A percentile compares a stretch with the other conserved stretches of the same genome.
phyloP scores from a whole-genome alignment of 1,140 invertebrate genomes.

The Bombus turneri region DNA sequence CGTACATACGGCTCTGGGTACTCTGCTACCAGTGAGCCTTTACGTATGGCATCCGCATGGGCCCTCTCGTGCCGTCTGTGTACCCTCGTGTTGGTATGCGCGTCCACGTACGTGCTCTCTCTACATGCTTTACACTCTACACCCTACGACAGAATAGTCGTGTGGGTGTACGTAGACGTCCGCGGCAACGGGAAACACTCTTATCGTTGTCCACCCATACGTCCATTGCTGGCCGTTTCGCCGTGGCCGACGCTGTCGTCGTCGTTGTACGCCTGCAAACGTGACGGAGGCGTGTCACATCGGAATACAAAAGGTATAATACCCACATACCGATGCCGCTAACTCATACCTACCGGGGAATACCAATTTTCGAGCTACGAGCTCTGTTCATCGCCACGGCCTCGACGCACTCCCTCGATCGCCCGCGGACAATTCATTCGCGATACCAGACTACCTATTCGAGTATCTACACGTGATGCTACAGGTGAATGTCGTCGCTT shows the following conservation, averaged over 20 bases:
- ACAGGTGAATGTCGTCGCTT: slow-evolving; percentile 19
- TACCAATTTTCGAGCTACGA: slow-evolving; percentile 63
- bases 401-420: background rate
- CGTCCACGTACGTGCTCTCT: slow-evolving; percentile 22
- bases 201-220: slow-evolving; percentile 51
- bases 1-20: slow-evolving; percentile 61
- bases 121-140: background rate
- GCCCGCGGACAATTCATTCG: slow-evolving; percentile 9
- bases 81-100: slow-evolving; percentile 3
- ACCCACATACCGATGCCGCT: slow-evolving; percentile 70
- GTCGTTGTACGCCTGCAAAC: slow-evolving; percentile 69
- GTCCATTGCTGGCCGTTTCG: background rate
- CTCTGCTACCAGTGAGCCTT: slow-evolving; percentile 59
- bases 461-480: background rate
- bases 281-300: slow-evolving; percentile 77
- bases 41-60: slow-evolving; percentile 48
- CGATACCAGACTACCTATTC: background rate
- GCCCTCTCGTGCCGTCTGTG: background rate
- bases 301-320: slow-evolving; percentile 75
- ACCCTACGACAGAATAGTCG: background rate
- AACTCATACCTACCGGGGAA: slow-evolving; percentile 72
- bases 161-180: slow-evolving; percentile 10
- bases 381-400: slow-evolving; percentile 13
- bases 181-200: background rate
- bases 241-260: slow-evolving; percentile 51